Evolutionary conservation across 2,797 vertebrate species (phyloP).

Genomic region (Orientallactaga sibirica): DNA sequence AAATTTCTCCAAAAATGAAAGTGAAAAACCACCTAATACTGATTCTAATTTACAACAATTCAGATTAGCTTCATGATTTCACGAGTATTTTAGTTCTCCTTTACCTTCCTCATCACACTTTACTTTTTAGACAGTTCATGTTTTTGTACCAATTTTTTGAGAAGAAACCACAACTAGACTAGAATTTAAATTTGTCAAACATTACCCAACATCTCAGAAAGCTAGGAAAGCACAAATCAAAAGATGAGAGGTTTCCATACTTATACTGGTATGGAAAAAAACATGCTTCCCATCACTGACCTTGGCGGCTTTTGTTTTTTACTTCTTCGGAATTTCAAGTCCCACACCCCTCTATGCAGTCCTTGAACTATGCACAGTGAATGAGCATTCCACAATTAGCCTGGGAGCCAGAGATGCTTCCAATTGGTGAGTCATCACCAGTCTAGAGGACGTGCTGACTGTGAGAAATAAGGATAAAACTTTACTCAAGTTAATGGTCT

Average conservation of each 20-base stretch:
- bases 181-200: neutral
- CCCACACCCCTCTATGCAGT: neutral
- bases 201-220: neutral
- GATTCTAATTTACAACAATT: neutral
- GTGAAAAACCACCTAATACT: neutral
- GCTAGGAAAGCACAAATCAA: neutral
- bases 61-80: neutral
- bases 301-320: neutral
- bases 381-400: conserved; percentile 30
- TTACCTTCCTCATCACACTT: neutral
- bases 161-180: neutral
- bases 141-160: neutral
- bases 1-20: conserved; percentile 21
- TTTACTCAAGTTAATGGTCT: neutral
- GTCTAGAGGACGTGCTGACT: neutral
- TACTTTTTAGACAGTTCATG: neutral
- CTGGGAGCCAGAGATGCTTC: conserved; percentile 1
- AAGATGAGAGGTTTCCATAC: no score
- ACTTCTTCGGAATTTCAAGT: neutral
- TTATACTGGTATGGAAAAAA: neutral
- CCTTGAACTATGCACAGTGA: neutral
- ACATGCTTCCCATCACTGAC: neutral
- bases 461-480: neutral
- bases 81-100: neutral
- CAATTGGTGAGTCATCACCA: neutral